Base-by-base conservation (phyloP, 1,140 invertebrate species). In the Hormaphis cornu region DNA sequence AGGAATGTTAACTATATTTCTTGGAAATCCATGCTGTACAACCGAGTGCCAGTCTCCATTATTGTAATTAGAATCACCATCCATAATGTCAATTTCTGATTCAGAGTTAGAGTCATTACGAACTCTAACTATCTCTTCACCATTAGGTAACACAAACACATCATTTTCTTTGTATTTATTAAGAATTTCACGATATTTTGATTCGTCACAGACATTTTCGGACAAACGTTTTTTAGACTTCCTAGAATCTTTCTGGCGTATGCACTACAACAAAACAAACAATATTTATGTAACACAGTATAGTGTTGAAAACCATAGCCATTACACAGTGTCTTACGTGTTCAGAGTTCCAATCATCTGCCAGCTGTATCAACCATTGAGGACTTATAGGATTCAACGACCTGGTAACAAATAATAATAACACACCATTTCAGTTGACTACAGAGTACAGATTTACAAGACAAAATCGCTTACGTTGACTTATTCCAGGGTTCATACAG, bases 1-100 rank as follows among this genome's bases (percentile, higher is more conserved):
- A 20, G 71, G 72, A n/a, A 73, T 48, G 22, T 54, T 28, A 22
- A 72, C 59, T 12, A 73, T 69, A 30, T 54, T 46, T 48, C 59
- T 48, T 0, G 40, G 30, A 22, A 46, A 63, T 30, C 10, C 42
- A 48, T 48, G 16, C n/a, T 42, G 48, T 20, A 30, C 18, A 48
- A 48, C 26, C 0, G 59, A 63, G 2, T 48, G 59, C 59, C 59
- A 63, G 16, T 48, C 59, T 8, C 16, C 26, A 48, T 24, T 18
- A 63, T 12, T 33, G 22, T 37, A 24, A 42, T 42, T 63, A 2
- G 28, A 35, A 14, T 48, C 59, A 7, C 59, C 42, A 30, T 63
- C 59, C 59, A 63, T 63, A 20, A 63, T 46, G 48, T 63, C 59
- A 5, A 63, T 63, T 63, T 63, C 59, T 33, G 59, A 63, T 22